Percentiles rank a stretch among this genome's conserved stretches.
Conservation (phyloP, 1,140 invertebrate species). For the Cheumatopsyche charites region DNA sequence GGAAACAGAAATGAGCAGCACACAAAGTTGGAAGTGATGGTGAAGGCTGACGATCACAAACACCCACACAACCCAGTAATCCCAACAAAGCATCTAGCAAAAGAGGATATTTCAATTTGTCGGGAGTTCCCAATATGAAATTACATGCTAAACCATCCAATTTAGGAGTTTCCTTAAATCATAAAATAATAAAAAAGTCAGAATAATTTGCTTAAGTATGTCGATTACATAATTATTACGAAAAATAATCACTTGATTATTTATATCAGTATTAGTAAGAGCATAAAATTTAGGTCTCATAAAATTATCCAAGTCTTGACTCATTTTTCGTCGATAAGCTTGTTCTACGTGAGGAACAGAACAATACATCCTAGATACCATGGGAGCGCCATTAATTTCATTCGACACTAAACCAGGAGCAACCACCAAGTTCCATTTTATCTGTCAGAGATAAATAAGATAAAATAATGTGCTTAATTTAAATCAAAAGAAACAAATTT, state of each 20-base stretch:
- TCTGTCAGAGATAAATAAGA: no score
- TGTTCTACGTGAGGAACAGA: constrained; percentile 82
- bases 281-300: constrained; percentile 89
- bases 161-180: constrained; percentile 70
- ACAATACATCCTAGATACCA: constrained; percentile 69
- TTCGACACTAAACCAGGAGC: constrained; percentile 57
- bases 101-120: constrained; percentile 87
- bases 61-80: constrained; percentile 77
- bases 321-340: constrained; percentile 72
- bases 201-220: background rate
- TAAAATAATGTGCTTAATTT: constrained; percentile 20
- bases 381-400: constrained; percentile 51
- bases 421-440: constrained; percentile 84
- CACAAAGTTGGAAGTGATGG: constrained; percentile 74
- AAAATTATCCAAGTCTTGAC: constrained; percentile 71
- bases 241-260: constrained; percentile 65
- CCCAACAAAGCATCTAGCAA: constrained; percentile 82
- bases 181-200: constrained; percentile 11
- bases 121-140: constrained; percentile 88
- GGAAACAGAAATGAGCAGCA: constrained; percentile 90
- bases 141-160: constrained; percentile 93
- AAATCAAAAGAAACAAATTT: background rate
- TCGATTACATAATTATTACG: no score
- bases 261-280: constrained; percentile 75
- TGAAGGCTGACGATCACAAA: constrained; percentile 68